Conservation (phyloP, 2,888 invertebrate genomes). For the Eurytoma adleriae region DNA sequence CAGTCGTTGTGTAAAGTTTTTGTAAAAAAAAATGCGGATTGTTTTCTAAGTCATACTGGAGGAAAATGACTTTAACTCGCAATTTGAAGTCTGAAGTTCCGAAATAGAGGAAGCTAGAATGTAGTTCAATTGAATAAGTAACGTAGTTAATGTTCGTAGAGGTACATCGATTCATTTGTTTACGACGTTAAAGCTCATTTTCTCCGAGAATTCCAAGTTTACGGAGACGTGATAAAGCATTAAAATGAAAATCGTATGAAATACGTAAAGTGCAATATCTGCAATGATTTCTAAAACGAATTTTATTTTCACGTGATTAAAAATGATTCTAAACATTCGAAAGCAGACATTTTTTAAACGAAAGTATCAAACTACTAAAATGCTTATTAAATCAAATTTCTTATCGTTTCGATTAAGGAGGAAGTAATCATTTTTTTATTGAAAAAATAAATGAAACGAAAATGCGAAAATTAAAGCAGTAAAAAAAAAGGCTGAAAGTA, state of each 20-base stretch:
- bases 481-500: conserved; percentile 51
- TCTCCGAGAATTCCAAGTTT: background rate
- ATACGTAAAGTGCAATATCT: conserved; percentile 20
- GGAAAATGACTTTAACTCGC: no score
- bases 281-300: conserved; percentile 2
- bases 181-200: conserved; percentile 29
- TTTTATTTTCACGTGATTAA: background rate
- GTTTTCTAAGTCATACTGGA: no score
- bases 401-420: background rate
- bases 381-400: background rate
- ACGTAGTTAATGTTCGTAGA: background rate
- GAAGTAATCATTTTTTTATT: background rate
- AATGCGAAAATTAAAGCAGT: conserved; percentile 44
- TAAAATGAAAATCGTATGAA: conserved; percentile 18
- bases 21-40: background rate
- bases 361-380: background rate
- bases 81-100: conserved; percentile 21
- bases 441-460: background rate
- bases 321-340: no score
- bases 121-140: background rate
- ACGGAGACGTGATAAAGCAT: background rate
- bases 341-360: background rate
- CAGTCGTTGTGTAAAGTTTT: no score
- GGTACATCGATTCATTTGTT: background rate
- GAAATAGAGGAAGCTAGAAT: conserved; percentile 4